Evolutionary conservation across 2,113 vertebrate genomes (phyloP).

Genomic region (Ivindomyrus marchei): DNA sequence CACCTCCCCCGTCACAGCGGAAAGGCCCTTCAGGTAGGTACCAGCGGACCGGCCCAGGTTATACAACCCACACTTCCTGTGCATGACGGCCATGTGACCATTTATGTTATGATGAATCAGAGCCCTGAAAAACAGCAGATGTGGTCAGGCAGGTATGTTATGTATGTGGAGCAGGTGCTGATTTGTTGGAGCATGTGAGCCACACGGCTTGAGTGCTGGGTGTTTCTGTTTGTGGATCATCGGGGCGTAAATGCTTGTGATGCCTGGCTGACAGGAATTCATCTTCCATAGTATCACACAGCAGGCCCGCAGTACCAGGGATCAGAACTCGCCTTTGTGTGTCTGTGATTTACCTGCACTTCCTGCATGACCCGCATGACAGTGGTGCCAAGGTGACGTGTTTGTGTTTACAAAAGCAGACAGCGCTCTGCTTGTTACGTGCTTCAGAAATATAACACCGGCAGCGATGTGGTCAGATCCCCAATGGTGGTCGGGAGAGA

Average conservation of each 20-base stretch:
- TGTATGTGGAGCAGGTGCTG: neutral
- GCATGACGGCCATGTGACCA: neutral
- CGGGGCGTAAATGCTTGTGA: neutral
- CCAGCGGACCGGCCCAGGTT: neutral
- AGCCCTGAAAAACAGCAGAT: neutral
- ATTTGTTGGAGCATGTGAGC: neutral
- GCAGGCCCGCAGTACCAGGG: neutral
- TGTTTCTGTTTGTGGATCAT: neutral
- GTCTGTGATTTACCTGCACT: neutral
- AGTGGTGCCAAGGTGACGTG: neutral
- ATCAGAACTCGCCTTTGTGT: neutral
- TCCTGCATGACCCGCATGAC: neutral
- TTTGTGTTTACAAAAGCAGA: neutral
- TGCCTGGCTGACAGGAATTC: neutral
- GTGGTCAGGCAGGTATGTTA: neutral
- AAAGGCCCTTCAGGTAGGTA: conserved; percentile 82
- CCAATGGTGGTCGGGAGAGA: neutral
- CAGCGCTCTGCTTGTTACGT: neutral
- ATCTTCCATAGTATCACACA: neutral
- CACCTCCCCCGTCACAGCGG: conserved; percentile 79
- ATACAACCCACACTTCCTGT: neutral
- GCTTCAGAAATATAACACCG: neutral
- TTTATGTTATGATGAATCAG: neutral
- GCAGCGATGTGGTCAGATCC: neutral
- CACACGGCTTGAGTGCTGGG: too few relatives aligned